phyloP scores from a whole-genome alignment of 2,888 invertebrate genomes.

The Papilio demoleus region DNA sequence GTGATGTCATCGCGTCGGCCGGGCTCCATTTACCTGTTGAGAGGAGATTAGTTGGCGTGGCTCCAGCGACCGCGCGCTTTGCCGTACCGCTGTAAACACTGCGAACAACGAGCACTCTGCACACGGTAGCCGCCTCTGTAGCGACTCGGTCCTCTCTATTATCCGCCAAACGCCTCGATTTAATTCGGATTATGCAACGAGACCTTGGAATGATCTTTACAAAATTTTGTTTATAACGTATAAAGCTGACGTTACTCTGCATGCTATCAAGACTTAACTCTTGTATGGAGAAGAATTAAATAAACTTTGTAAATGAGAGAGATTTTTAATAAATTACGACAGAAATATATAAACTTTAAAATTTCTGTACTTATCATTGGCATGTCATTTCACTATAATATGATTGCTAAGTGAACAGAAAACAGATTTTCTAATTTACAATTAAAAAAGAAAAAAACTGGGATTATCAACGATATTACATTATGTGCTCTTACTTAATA shows the following conservation, averaged over 20 bases:
- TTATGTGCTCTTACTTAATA: not conserved
- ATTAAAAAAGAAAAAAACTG: not conserved
- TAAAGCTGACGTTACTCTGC: slow-evolving; percentile 42
- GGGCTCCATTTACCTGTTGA: slow-evolving; percentile 76
- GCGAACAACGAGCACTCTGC: slow-evolving; percentile 47
- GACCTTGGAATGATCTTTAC: slow-evolving; percentile 41
- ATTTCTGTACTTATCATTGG: not conserved
- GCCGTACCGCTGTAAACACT: slow-evolving; percentile 62
- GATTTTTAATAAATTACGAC: slow-evolving; percentile 22
- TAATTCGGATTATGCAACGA: slow-evolving; percentile 42
- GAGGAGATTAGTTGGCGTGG: slow-evolving; percentile 70
- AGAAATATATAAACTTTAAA: slow-evolving; percentile 19
- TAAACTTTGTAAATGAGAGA: slow-evolving; percentile 38
- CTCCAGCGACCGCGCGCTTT: slow-evolving; percentile 60
- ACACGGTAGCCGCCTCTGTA: slow-evolving; percentile 52
- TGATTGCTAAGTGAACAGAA: not conserved
- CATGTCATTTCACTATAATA: not conserved
- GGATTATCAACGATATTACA: not conserved
- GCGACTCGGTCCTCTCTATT: slow-evolving; percentile 40
- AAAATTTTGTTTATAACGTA: slow-evolving; percentile 44
- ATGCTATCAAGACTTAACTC: slow-evolving; percentile 40
- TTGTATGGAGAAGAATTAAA: slow-evolving; percentile 10
- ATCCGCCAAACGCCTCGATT: slow-evolving; percentile 44
- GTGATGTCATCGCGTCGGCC: slow-evolving; percentile 71
- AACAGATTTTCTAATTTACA: no score